Evolutionary conservation across 1,140 invertebrate genomes (phyloP), one percentile per base, ranked within the genome.

Genomic region (Panulirus ornatus): DNA sequence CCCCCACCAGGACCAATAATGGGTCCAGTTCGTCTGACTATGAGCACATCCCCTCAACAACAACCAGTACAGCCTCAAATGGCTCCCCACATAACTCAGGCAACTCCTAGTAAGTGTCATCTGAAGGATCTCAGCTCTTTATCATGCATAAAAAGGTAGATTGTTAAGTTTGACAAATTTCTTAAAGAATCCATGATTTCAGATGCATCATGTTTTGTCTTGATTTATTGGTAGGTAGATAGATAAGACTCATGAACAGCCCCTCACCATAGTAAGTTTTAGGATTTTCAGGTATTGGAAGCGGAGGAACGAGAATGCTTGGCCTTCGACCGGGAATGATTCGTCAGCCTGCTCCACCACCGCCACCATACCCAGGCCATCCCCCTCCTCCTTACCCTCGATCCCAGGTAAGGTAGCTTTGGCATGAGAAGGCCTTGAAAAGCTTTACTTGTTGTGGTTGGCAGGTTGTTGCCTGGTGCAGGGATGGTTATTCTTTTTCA

Each of bases 391-490:
- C 86, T n/a, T 88, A 88, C 78, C 86, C 86, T 16, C 44, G 86
- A 34, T 11, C 86, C 54, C 86, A 88, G 58, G 86, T 88, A 88
- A 81, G 58, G 22, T 36, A 47, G 34, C 38, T 40, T 51, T 51
- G 51, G 86, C 78, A 82, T 88, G 86, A 66, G 47, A 22, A 42
- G 42, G 58, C 66, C 78, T 70, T 78, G 75, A 76, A 16, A 34
- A 88, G 86, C 76, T 88, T 88, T 82, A 34, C 40, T 81, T 81
- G 86, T 88, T 81, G 76, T 88, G 76, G 66, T 81, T 81, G 76
- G 76, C 76, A 88, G 76, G 75, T 82, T 88, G 86, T 88, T 81
- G 76, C 63, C 76, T 88, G 76, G 75, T 88, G 86, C 86, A 88
- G 86, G 86, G 86, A 81, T 82, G 54, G 63, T 81, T 44, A 66